Conservation (phyloP, 2,888 invertebrate genomes). For the Perizoma flavofasciatum region DNA sequence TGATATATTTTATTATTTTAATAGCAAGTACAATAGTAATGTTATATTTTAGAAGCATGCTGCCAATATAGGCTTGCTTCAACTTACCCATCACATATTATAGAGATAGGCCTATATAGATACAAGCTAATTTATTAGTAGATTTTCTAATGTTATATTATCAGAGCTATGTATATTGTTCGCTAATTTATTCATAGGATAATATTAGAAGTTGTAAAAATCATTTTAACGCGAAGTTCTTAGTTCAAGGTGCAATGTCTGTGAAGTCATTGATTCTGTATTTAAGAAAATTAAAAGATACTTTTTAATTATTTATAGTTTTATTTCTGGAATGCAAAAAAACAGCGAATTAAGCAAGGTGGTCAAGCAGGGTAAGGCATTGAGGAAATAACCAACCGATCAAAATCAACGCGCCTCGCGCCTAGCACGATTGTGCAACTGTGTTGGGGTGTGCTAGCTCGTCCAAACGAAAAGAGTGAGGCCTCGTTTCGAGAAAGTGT, state of each 20-base stretch:
- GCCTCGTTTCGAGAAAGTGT: too few species aligned
- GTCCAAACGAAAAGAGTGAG: too few species aligned
- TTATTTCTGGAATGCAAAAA: not conserved
- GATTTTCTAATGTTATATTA: conserved; percentile 29
- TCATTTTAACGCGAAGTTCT: conserved; percentile 55
- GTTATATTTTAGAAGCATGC: conserved; percentile 1
- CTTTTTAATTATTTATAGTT: conserved; percentile 50
- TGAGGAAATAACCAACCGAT: too few species aligned
- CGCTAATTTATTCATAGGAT: conserved; percentile 74
- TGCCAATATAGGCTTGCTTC: conserved; percentile 11
- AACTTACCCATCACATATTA: conserved; percentile 11
- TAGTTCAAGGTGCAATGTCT: conserved; percentile 47
- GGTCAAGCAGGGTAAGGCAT: too few species aligned
- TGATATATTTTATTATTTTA: conserved; percentile 3
- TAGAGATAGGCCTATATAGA: conserved; percentile 23
- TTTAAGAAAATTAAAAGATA: conserved; percentile 67
- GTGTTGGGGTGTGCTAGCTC: too few species aligned
- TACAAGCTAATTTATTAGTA: conserved; percentile 33
- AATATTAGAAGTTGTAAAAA: conserved; percentile 52
- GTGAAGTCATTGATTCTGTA: conserved; percentile 61
- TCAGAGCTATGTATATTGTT: conserved; percentile 66
- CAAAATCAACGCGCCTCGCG: too few species aligned
- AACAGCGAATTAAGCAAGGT: too few species aligned
- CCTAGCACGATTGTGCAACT: too few species aligned
- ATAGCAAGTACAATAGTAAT: conserved; percentile 12